Evolutionary conservation across 2,888 invertebrate genomes (phyloP).

Genomic region (Eristalinus aeneus): DNA sequence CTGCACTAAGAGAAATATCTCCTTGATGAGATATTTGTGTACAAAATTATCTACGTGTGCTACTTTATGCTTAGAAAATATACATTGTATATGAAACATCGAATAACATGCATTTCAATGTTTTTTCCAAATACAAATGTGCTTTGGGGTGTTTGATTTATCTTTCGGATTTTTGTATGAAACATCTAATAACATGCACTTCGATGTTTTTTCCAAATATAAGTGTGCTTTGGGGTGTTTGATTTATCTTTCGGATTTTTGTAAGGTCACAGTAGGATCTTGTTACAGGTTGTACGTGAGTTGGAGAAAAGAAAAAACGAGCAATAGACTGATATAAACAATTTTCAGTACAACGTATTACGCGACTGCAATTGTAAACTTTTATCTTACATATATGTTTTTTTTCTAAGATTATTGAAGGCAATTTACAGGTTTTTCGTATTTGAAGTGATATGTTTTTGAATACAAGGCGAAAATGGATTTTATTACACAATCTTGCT

Average conservation of each 20-base stretch:
- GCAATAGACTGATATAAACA: not conserved
- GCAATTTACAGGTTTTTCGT: slow-evolving; percentile 44
- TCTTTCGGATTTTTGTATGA: not conserved
- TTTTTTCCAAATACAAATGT: not conserved
- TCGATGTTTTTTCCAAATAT: not conserved
- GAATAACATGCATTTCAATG: not conserved
- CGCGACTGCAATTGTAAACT: not conserved
- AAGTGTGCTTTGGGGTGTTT: not conserved
- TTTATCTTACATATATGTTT: not conserved
- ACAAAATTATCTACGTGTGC: not conserved
- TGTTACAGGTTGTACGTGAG: not conserved
- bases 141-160: not conserved
- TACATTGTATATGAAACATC: not conserved
- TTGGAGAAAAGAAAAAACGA: not conserved
- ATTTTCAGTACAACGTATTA: not conserved
- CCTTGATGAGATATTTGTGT: not conserved
- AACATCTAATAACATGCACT: not conserved
- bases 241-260: not conserved
- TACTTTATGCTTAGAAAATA: not conserved
- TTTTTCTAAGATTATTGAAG: slow-evolving; percentile 6
- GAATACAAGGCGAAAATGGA: slow-evolving; percentile 14
- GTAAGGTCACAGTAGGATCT: not conserved
- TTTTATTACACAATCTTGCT: slow-evolving; percentile 14
- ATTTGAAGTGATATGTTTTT: slow-evolving; percentile 19
- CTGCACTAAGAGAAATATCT: not conserved